A percentile compares a stretch with the other conserved stretches of the same genome.
phyloP scores from a whole-genome alignment of 2,888 invertebrate genomes.

The Mythimna vitellina region DNA sequence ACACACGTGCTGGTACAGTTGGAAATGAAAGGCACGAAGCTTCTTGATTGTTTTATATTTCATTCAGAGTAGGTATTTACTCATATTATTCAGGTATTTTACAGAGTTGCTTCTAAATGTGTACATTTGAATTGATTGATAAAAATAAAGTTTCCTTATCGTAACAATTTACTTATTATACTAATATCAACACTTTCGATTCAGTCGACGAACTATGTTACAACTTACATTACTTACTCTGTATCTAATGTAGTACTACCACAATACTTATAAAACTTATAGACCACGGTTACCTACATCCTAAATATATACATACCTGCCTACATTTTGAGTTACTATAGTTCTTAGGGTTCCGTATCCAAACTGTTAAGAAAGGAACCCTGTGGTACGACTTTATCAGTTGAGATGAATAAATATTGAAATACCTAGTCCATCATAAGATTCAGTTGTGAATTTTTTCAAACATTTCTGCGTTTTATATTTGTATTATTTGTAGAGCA shows the following conservation, averaged over 20 bases:
- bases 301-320: neutral
- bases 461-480: no score
- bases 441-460: no score
- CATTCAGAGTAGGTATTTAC: slow-evolving; percentile 19
- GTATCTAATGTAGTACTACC: neutral
- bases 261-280: neutral
- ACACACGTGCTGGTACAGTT: neutral
- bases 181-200: slow-evolving; percentile 47
- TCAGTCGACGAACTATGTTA: slow-evolving; percentile 42
- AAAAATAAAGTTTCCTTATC: slow-evolving; percentile 13
- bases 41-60: slow-evolving; percentile 27
- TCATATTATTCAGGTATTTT: slow-evolving; percentile 15
- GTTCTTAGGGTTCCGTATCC: neutral
- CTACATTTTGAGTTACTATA: neutral
- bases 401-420: no score
- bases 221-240: slow-evolving; percentile 25
- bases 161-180: slow-evolving; percentile 26
- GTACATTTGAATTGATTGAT: slow-evolving; percentile 31
- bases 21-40: slow-evolving; percentile 30
- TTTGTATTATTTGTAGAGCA: no score
- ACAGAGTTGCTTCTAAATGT: slow-evolving; percentile 5
- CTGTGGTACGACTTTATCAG: no score
- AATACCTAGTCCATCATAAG: no score
- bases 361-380: neutral
- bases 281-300: neutral